phyloP scores from a whole-genome alignment of 2,113 vertebrate species.

The Syngnathoides biaculeatus region DNA sequence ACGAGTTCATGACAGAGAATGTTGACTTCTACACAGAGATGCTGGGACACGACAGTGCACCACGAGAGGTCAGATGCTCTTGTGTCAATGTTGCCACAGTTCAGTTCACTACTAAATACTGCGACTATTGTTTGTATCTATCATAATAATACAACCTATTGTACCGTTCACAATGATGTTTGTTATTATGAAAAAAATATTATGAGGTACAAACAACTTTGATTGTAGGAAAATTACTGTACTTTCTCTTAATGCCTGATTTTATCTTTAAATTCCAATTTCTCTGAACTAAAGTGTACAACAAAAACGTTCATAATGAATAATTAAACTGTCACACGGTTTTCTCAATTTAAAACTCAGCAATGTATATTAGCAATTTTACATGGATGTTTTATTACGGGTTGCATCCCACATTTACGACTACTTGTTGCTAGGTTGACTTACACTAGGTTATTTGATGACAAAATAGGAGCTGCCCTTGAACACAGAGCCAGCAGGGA shows the following conservation, averaged over 20 bases:
- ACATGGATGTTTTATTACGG: neutral
- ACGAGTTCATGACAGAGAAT: conserved; percentile 85
- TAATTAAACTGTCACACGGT: neutral
- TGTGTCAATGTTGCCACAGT: neutral
- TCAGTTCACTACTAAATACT: neutral
- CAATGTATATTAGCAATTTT: neutral
- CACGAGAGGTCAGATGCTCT: conserved; percentile 61
- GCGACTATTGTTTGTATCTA: neutral
- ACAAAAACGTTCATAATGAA: neutral
- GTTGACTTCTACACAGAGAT: conserved; percentile 78
- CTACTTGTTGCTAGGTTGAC: neutral
- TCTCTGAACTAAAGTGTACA: neutral
- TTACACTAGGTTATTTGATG: neutral
- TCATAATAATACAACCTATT: neutral
- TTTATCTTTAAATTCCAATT: neutral
- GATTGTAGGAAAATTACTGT: no score
- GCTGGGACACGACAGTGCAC: conserved; percentile 65
- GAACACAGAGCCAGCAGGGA: neutral
- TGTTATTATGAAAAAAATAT: neutral
- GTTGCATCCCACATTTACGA: neutral
- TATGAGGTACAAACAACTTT: no score
- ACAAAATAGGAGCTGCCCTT: neutral
- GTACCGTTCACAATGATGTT: neutral
- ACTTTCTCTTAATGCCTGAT: no score
- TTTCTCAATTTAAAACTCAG: neutral